phyloP scores from a whole-genome alignment of 2,888 invertebrate genomes.

The Platerodrilus igneus region DNA sequence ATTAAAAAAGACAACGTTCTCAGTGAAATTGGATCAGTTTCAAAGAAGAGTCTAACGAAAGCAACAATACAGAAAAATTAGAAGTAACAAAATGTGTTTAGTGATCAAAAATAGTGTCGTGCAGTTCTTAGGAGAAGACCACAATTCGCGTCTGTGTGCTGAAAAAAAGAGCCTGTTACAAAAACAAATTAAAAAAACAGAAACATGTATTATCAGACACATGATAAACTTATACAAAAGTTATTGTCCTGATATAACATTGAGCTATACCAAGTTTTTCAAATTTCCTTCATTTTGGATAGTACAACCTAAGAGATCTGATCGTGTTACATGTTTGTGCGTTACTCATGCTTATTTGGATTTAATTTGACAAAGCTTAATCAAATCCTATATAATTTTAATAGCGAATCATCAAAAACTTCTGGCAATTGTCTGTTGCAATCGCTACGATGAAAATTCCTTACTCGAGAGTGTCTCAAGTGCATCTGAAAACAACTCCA shows the following conservation, averaged over 20 bases:
- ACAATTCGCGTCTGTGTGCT: constrained; percentile 9
- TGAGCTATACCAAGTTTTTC: constrained; percentile 12
- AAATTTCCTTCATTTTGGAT: constrained; percentile 3
- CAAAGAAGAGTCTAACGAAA: too few relatives aligned
- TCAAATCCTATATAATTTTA: constrained; percentile 28
- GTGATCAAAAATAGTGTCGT: neutral
- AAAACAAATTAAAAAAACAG: constrained; percentile 29
- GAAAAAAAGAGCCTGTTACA: constrained; percentile 33
- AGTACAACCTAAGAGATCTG: neutral
- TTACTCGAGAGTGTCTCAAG: neutral
- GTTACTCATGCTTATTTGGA: neutral
- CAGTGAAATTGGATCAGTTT: too few relatives aligned
- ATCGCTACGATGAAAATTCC: neutral
- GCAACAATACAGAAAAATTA: too few relatives aligned
- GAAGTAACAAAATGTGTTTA: too few relatives aligned
- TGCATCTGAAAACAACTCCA: neutral
- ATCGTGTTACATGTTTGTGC: constrained; percentile 5
- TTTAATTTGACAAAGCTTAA: constrained; percentile 7
- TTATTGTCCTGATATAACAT: constrained; percentile 21
- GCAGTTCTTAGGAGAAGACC: neutral
- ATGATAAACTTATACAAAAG: constrained; percentile 30
- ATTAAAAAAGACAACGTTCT: constrained; percentile 13
- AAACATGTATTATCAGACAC: constrained; percentile 30
- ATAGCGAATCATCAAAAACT: neutral
- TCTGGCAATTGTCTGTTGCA: constrained; percentile 1